A percentile compares a stretch with the other conserved stretches of the same genome.
Conservation (phyloP, 2,888 invertebrate species). For the Lagria hirta region DNA sequence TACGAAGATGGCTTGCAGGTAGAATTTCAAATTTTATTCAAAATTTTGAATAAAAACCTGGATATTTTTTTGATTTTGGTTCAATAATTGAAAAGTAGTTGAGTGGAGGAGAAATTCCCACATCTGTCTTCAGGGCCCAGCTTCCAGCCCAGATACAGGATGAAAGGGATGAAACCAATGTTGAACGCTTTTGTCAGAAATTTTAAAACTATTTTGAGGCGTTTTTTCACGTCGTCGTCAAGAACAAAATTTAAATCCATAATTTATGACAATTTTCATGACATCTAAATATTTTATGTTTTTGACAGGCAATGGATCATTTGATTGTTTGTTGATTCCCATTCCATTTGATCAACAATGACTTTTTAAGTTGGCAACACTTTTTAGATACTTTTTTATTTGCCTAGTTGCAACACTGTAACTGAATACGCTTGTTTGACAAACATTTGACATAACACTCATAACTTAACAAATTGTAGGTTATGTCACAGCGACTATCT, state of each 20-base stretch:
- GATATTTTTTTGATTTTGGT: background rate
- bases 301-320: no score
- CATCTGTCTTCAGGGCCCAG: slow-evolving; percentile 17
- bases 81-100: slow-evolving; percentile 18
- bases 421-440: no score
- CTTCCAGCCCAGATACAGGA: slow-evolving; percentile 18
- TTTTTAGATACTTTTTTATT: no score
- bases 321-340: no score
- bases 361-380: no score
- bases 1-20: slow-evolving; percentile 68
- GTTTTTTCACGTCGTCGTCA: slow-evolving; percentile 12
- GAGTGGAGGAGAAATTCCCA: slow-evolving; percentile 10
- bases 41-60: background rate
- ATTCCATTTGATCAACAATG: no score
- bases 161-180: slow-evolving; percentile 17
- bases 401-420: no score
- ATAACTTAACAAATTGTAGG: no score
- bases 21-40: slow-evolving; percentile 18
- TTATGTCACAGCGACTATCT: no score
- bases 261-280: background rate
- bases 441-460: no score
- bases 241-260: slow-evolving; percentile 7
- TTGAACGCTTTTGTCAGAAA: slow-evolving; percentile 9
- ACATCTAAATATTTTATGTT: no score
- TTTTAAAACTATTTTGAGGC: slow-evolving; percentile 4